phyloP scores from a whole-genome alignment of 2,797 vertebrate species.

The Siniperca obscura region DNA sequence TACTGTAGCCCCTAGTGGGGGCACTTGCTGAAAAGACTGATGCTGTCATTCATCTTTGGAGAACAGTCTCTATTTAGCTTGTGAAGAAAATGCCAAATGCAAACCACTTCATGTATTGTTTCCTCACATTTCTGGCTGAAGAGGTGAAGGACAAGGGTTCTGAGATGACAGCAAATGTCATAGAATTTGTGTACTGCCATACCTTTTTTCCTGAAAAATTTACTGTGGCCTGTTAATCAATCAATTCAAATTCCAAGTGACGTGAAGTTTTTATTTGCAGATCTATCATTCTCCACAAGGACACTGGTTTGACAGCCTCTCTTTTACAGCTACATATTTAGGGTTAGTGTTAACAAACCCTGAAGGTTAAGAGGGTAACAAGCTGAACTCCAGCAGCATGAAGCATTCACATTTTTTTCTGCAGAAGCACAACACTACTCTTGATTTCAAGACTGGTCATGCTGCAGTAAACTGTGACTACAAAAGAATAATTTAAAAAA shows the following conservation, averaged over 20 bases:
- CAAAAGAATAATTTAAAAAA: neutral
- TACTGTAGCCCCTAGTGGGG: neutral
- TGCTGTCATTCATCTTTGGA: neutral
- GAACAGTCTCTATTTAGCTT: neutral
- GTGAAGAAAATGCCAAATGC: neutral
- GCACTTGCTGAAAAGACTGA: neutral
- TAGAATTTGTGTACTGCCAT: neutral
- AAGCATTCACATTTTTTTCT: neutral
- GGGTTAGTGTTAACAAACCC: neutral
- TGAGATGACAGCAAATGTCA: neutral
- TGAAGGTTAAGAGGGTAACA: neutral
- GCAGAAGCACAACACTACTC: no score
- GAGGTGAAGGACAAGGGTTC: conserved; percentile 18
- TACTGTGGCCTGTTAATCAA: neutral
- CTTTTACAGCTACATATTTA: neutral
- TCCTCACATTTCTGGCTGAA: neutral
- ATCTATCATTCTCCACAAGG: neutral
- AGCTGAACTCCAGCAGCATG: neutral
- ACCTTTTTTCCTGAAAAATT: conserved; percentile 19
- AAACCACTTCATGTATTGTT: neutral
- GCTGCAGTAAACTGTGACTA: neutral
- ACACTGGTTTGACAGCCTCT: neutral
- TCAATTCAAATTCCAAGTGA: neutral
- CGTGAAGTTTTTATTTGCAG: neutral
- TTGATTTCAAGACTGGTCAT: neutral